These are phyloP conservation scores for Leistus spinibarbis DNA, from an alignment of 2,888 invertebrate genomes.

Conservation along the genomic window DNA sequence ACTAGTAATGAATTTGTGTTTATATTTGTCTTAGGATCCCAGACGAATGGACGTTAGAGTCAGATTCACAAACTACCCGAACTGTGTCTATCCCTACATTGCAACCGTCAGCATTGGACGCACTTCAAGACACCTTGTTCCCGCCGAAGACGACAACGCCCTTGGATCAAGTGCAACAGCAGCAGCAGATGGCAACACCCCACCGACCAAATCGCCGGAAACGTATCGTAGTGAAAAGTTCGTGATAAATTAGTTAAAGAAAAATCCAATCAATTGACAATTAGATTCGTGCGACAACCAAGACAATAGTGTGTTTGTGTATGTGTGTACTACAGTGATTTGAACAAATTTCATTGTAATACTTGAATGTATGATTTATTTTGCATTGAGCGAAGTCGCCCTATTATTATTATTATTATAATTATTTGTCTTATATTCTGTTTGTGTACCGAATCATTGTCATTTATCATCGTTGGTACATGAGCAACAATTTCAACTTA, in stretches of 20 bases:
- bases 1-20: background rate
- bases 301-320: constrained; percentile 2
- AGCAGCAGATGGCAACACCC: constrained; percentile 35
- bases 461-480: background rate
- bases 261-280: background rate
- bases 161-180: constrained; percentile 25
- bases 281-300: background rate
- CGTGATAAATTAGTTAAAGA: constrained; percentile 31
- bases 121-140: constrained; percentile 62
- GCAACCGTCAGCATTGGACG: constrained; percentile 60
- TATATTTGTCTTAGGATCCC: constrained; percentile 66
- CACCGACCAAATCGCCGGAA: constrained; percentile 56
- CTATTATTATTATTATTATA: background rate
- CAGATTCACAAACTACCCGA: constrained; percentile 68
- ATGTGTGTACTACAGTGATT: constrained; percentile 8
- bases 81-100: constrained; percentile 63
- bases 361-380: constrained; percentile 25
- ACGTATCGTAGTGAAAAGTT: constrained; percentile 42
- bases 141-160: constrained; percentile 42
- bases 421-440: background rate
- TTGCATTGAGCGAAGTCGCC: background rate
- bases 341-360: constrained; percentile 20
- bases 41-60: constrained; percentile 85
- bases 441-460: background rate
- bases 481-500: background rate